These are phyloP conservation scores for Scaptomyza tumidula DNA, from an alignment of 2,888 invertebrate species.

Conservation along the genomic window DNA sequence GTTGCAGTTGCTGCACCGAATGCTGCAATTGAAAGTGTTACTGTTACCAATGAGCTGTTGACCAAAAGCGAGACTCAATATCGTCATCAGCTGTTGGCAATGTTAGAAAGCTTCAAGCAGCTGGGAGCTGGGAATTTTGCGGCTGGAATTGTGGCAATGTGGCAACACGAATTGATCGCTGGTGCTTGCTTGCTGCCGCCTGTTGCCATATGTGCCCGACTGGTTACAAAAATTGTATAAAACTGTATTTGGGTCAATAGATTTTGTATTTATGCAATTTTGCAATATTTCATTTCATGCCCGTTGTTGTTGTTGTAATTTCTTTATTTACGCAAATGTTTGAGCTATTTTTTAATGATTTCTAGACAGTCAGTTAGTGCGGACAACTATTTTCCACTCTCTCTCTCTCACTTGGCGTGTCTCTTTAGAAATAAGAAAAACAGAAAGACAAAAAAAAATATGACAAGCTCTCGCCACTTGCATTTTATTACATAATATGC, in stretches of 20 bases:
- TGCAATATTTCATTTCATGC: slow-evolving; percentile 35
- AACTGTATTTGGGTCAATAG: slow-evolving; percentile 73
- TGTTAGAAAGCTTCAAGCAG: slow-evolving; percentile 56
- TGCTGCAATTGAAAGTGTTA: slow-evolving; percentile 74
- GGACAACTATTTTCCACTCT: slow-evolving; percentile 14
- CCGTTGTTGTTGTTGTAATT: slow-evolving; percentile 37
- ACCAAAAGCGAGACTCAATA: slow-evolving; percentile 59
- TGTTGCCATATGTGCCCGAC: slow-evolving; percentile 73
- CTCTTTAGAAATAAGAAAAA: slow-evolving; percentile 25
- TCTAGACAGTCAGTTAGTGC: slow-evolving; percentile 48
- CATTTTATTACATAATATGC: slow-evolving; percentile 69
- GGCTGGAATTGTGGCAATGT: slow-evolving; percentile 40
- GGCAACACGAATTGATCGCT: slow-evolving; percentile 52
- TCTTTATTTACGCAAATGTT: slow-evolving; percentile 74
- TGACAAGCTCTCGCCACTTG: slow-evolving; percentile 34
- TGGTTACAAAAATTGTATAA: slow-evolving; percentile 74
- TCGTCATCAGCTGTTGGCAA: slow-evolving; percentile 65
- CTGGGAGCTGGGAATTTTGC: slow-evolving; percentile 33
- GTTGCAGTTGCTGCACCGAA: slow-evolving; percentile 22
- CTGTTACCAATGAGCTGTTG: slow-evolving; percentile 60
- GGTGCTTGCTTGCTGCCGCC: slow-evolving; percentile 10
- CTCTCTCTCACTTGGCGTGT: slow-evolving; percentile 18
- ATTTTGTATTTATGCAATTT: slow-evolving; percentile 75
- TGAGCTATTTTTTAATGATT: slow-evolving; percentile 74
- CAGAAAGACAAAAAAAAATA: slow-evolving; percentile 21